Base-by-base conservation (phyloP, 2,113 vertebrate genomes). In the western clawed frog (Xenopus tropicalis) region DNA sequence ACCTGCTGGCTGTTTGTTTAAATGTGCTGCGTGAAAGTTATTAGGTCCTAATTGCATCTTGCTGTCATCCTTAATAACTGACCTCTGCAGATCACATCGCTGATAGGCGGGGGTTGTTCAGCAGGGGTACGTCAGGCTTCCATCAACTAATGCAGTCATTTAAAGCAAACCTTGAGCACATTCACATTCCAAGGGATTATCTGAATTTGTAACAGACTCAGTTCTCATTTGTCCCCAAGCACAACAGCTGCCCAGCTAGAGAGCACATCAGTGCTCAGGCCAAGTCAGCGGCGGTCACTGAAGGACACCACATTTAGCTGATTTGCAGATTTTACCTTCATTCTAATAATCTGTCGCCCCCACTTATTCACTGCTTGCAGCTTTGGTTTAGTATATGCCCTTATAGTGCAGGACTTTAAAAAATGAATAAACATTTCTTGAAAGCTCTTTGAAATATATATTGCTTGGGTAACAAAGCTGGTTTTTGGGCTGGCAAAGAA, bases 121-220 rank as follows among this genome's bases (percentile, higher is more conserved):
- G 19, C 29, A 57, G 11, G 19, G 19, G 46, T 17, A 54, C n/a
- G 19, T 9, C 52, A n/a, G 52, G 1, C 52, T 48, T 48, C 12
- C 46, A 48, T 48, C 21, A n/a, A 58, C 54, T 74, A 67, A 67
- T 67, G 44, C 63, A 59, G 65, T 54, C 46, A 59, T 67, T 61
- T 74, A 13, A 67, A 61, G 22, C 59, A 56, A 76, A 56, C 13
- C 44, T 21, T n/a, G 66, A 69, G 14, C 66, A 56, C 73, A 76
- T 76, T 76, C 66, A 56, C 73, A 76, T 76, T 76, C 66, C 58
- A 62, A 24, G 24, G 58, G 66, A 76, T 76, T 69, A 76, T 69
- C 20, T 62, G 66, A 69, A 69, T 75, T 75, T 75, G 66, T 62
- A 69, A 69, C 66, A 69, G 58, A 76, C 69, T 69, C 44, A 63